Base-by-base conservation (phyloP, 2,113 vertebrate genomes). In the Ploceus nigricollis region DNA sequence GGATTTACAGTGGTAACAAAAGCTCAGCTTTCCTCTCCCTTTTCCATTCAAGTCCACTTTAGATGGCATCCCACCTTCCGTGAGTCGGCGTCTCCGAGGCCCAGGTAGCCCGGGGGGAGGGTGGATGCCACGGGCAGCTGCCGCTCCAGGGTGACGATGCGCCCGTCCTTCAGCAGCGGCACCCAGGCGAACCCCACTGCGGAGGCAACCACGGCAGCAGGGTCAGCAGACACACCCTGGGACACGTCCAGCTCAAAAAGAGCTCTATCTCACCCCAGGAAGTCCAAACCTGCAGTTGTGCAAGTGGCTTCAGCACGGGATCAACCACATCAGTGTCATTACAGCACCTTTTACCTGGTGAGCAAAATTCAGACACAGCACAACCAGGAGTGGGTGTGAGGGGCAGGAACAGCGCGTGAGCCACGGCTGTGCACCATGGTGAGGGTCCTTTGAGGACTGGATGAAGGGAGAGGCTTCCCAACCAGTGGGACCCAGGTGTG, bases 121-220 rank as follows among this genome's bases (percentile, higher is more conserved):
- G 97, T 98, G 89, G 99, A 98, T 6, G 99, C 98, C 60, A 99
- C 99, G 0, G 98, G 97, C 66, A 99, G 96, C 65, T 99, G 99
- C n/a, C 98, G 96, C 89, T 99, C 99, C n/a, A 98, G 96, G 7
- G 99, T 99, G 87, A 98, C 97, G 78, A 99, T 97, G 79, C 98
- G 97, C n/a, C 99, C 99, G 5, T 99, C 99, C 94, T 98, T 99
- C 88, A 99, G 97, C 97, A 99, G 91, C 20, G 99, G 98, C 44
- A 97, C 97, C 99, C 99, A 99, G 44, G 98, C 96, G 14, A 98
- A 99, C 5, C 99, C 99, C 95, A 99, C 99, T 99, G 97, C 7
- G 30, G 90, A 82, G 80, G 8, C 39, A 94, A 90, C 30, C 90
- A 9, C 13, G 4, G 76, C 39, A 61, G 22, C 82, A 24, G 4